Percentiles rank a stretch among this genome's conserved stretches.
These are phyloP conservation scores for Sternarchorhynchus goeldii DNA, from an alignment of 2,797 vertebrate species.

Conservation along the genomic window DNA sequence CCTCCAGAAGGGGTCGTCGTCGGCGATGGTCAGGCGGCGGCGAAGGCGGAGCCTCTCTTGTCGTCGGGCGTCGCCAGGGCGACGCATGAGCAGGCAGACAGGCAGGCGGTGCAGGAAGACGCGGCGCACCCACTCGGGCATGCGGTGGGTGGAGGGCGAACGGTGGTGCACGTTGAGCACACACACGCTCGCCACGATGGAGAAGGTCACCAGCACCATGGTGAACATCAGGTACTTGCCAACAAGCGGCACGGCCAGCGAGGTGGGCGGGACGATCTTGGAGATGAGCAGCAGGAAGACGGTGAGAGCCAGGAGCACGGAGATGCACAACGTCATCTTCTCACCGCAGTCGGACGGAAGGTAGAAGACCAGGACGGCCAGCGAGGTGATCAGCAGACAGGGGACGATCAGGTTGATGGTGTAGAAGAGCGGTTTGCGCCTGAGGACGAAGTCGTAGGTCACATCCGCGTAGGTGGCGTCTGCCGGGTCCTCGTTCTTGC, in stretches of 20 bases:
- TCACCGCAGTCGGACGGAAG: conserved; percentile 80
- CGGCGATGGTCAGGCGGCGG: conserved; percentile 41
- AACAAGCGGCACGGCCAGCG: conserved; percentile 80
- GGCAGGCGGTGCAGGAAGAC: conserved; percentile 76
- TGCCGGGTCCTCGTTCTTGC: conserved; percentile 77
- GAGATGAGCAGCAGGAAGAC: conserved; percentile 83
- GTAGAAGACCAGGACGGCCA: conserved; percentile 81
- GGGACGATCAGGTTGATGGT: conserved; percentile 83
- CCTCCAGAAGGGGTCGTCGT: conserved; percentile 72
- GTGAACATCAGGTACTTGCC: conserved; percentile 85
- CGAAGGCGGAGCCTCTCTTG: conserved; percentile 64
- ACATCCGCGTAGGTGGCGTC: conserved; percentile 80
- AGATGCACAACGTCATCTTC: conserved; percentile 82
- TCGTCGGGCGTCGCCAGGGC: conserved; percentile 68
- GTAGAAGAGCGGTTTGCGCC: conserved; percentile 80
- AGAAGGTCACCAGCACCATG: conserved; percentile 82
- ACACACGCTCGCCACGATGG: conserved; percentile 76
- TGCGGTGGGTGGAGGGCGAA: conserved; percentile 80
- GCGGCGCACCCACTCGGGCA: conserved; percentile 79
- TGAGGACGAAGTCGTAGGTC: conserved; percentile 81
- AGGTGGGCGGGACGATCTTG: conserved; percentile 82
- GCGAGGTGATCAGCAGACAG: conserved; percentile 78
- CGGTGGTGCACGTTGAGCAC: conserved; percentile 82
- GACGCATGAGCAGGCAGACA: conserved; percentile 75
- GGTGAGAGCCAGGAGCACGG: conserved; percentile 80